These are phyloP conservation scores for Ciconia stormi DNA, from an alignment of 2,113 vertebrate species.

Conservation along the genomic window DNA sequence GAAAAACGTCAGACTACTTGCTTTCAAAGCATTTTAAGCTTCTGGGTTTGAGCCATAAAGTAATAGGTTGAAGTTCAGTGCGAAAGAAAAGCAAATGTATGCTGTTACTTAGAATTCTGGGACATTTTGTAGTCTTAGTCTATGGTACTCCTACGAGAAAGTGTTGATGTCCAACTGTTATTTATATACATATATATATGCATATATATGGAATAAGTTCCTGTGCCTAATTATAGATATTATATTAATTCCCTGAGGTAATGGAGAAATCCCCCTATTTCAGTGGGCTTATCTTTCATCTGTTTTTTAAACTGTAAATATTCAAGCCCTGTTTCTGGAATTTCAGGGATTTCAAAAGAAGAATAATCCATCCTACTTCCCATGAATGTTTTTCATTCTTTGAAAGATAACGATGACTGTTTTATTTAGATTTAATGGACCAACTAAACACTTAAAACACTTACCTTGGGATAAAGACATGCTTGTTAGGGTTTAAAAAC, in stretches of 20 bases:
- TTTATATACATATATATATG: not conserved
- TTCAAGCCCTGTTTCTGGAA: not conserved
- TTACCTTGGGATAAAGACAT: not conserved
- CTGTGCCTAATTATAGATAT: not conserved
- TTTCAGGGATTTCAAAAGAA: conserved; percentile 16
- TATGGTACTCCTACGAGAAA: not conserved
- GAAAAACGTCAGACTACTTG: not conserved
- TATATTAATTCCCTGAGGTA: not conserved
- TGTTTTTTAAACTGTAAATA: not conserved
- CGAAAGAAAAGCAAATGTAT: not conserved
- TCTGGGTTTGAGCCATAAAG: not conserved
- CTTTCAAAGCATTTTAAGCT: not conserved
- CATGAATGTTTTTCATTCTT: conserved; percentile 12
- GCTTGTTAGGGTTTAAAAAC: not conserved
- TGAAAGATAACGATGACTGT: not conserved
- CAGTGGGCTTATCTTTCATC: not conserved
- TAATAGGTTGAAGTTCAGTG: not conserved
- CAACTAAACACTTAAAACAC: not conserved
- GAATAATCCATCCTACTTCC: not conserved
- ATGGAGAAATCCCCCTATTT: conserved; percentile 2
- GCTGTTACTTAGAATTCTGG: not conserved
- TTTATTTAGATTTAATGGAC: conserved; percentile 5
- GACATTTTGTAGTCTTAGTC: not conserved
- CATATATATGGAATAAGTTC: not conserved
- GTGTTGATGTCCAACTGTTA: not conserved